Evolutionary conservation across 1,140 invertebrate genomes (phyloP).

Genomic region (Thaumetopoea pityocampa): DNA sequence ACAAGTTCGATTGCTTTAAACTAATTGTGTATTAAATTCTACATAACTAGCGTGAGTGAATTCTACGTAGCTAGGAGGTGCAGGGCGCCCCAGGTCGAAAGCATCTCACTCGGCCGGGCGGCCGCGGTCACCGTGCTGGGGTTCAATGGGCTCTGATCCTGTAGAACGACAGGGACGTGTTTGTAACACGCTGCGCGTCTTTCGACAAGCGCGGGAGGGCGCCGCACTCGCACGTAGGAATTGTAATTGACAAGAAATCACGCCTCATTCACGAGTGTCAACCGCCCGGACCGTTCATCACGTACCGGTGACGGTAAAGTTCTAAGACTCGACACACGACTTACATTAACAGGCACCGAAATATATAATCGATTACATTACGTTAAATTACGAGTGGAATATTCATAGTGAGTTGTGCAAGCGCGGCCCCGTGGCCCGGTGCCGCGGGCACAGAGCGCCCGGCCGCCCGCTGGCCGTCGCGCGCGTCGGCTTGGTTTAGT

Average conservation of each 20-base stretch:
- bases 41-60: too few species aligned
- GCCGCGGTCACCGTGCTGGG: conserved; percentile 44
- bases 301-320: conserved; percentile 1
- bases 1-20: too few species aligned
- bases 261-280: too few species aligned
- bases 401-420: conserved; percentile 29
- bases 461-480: conserved; percentile 11
- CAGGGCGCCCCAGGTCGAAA: conserved; percentile 14
- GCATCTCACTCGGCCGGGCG: conserved; percentile 29
- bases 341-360: background rate
- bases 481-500: too few species aligned
- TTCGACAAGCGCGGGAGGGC: background rate
- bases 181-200: conserved; percentile 25
- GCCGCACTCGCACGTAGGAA: conserved; percentile 6
- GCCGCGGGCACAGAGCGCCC: conserved; percentile 17
- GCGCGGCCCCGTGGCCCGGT: conserved; percentile 23
- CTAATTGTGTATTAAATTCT: too few species aligned
- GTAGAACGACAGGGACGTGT: conserved; percentile 38
- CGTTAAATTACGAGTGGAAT: conserved; percentile 22
- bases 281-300: too few species aligned
- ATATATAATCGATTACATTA: background rate
- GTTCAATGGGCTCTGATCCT: conserved; percentile 40
- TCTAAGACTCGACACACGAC: background rate
- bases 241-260: conserved; percentile 26
- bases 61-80: background rate